Base-by-base conservation (phyloP, 2,888 invertebrate genomes). In the Junonia oenone region DNA sequence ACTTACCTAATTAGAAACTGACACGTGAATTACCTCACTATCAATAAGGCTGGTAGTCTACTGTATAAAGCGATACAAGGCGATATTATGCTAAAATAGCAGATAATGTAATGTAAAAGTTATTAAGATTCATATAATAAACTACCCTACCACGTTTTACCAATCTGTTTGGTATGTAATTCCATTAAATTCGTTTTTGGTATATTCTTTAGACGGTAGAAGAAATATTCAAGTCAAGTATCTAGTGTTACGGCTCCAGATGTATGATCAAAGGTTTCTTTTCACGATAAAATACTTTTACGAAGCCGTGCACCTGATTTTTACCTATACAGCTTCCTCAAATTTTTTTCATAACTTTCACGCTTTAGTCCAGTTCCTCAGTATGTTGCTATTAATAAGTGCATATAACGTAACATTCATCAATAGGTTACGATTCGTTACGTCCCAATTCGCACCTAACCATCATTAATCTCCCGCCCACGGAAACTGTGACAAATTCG, bases 391-490 rank as follows among this genome's bases (percentile, higher is more conserved):
- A 40, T 38, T 17, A 40, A 40, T 40, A 11, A 19, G 19, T 9
- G 11, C 9, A n/a, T 33, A 33, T 33, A 40, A 35, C 13, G 14
- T 14, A n/a, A n/a, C n/a, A n/a, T n/a, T 15, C 1, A 15, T 17
- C 11, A 38, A 22, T 22, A 11, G 40, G n/a, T 1, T 5, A 22
- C 22, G 6, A 22, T 26, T 58, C 51, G 55, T 58, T 40, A 48
- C 58, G 56, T 51, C 37, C 51, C 56, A 56, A 17, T 56, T 56
- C 55, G 46, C 58, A 45, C 51, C 50, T 57, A 31, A 38, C 9
- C 33, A 29, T 56, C 45, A 52, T 56, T 49, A 56, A 49, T 49
- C 38, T 11, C 15, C 49, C 55, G 48, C 43, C 45, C 43, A 35
- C 49, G 15, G 45, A 9, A 6, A 26, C 27, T 50, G 45, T 45